Evolutionary conservation across 2,113 vertebrate species (phyloP).

Genomic region (Paracanthobrama guichenoti): DNA sequence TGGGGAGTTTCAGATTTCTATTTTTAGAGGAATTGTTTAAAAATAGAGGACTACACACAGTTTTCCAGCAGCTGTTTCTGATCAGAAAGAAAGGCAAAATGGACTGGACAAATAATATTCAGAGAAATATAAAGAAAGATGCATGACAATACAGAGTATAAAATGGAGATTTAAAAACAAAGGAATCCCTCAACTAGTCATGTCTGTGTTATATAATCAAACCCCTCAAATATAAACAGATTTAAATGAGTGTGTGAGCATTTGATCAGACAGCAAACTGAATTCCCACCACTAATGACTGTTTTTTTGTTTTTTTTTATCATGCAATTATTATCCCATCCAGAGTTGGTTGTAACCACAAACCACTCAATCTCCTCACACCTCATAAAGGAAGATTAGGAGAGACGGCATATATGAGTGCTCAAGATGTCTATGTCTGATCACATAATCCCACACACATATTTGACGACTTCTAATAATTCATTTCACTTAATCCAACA

Average conservation of each 20-base stretch:
- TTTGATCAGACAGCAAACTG: neutral
- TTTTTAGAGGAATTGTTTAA: constrained; percentile 42
- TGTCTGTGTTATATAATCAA: neutral
- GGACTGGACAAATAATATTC: neutral
- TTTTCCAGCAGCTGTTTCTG: constrained; percentile 42
- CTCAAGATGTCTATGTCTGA: constrained; percentile 21
- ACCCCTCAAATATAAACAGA: neutral
- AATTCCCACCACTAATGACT: constrained; percentile 22
- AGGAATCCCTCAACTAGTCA: neutral
- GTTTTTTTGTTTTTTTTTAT: neutral
- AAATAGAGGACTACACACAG: constrained; percentile 25
- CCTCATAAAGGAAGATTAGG: constrained; percentile 25
- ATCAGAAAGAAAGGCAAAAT: constrained; percentile 2
- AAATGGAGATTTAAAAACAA: neutral
- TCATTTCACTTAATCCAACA: neutral
- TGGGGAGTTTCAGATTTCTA: constrained; percentile 24
- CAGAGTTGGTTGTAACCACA: constrained; percentile 19
- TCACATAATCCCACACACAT: constrained; percentile 13
- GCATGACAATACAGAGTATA: neutral
- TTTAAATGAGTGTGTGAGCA: neutral
- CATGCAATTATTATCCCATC: neutral
- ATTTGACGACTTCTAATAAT: constrained; percentile 1
- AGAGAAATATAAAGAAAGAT: neutral
- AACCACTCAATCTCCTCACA: constrained; percentile 14
- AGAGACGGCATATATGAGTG: neutral